A percentile compares a stretch with the other conserved stretches of the same genome.
Conservation (phyloP, 1,140 invertebrate species). For the Aphelenchoides fujianensis region DNA sequence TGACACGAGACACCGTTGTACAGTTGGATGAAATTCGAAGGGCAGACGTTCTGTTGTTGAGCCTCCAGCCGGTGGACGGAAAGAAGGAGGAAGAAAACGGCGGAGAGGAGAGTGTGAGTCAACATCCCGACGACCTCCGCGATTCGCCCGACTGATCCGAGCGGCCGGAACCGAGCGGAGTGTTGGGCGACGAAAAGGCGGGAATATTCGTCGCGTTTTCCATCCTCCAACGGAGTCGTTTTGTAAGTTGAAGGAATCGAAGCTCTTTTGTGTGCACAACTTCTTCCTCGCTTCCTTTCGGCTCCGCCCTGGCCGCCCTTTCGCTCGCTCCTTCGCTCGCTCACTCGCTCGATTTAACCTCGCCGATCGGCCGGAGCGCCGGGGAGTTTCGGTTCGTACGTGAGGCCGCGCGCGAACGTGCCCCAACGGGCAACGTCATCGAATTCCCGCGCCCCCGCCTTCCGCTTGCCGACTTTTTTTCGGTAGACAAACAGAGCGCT, state of each 20-base stretch:
- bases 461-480: no score
- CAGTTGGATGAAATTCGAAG: conserved; percentile 24
- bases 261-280: neutral
- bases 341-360: no score
- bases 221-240: no score
- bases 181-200: neutral
- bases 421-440: no score
- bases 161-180: neutral
- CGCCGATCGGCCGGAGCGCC: no score
- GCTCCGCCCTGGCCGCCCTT: no score
- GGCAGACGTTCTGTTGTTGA: neutral
- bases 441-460: no score
- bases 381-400: no score
- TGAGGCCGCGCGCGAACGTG: no score
- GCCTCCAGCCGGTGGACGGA: neutral
- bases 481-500: no score
- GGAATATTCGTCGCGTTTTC: neutral
- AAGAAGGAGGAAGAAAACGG: neutral
- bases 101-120: neutral
- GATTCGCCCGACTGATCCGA: neutral
- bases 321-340: no score
- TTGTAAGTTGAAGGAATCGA: neutral
- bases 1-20: conserved; percentile 26
- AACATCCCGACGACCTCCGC: neutral
- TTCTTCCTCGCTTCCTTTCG: no score